These are phyloP conservation scores for Prunella himalayana DNA, from an alignment of 2,113 vertebrate genomes.

Conservation along the genomic window DNA sequence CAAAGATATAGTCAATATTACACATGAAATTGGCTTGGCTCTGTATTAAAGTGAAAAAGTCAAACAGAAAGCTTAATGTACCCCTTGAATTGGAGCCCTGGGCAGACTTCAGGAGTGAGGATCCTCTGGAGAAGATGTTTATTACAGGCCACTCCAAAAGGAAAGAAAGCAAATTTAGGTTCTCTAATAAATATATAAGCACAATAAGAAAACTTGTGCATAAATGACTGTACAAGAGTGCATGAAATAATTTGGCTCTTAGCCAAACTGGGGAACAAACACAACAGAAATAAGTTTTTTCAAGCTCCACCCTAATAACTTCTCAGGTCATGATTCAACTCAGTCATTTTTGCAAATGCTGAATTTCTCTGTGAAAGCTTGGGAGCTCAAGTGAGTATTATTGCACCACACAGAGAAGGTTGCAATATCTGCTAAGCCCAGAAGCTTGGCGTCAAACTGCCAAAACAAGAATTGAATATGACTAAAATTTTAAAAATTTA, in stretches of 20 bases:
- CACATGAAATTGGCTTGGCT: not conserved
- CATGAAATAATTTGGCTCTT: not conserved
- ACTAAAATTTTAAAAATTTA: not conserved
- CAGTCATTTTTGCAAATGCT: not conserved
- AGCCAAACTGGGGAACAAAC: not conserved
- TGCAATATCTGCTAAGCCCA: not conserved
- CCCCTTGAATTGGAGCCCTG: not conserved
- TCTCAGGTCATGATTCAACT: not conserved
- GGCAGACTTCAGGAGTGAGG: not conserved
- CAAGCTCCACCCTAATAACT: not conserved
- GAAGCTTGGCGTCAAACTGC: not conserved
- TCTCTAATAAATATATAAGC: not conserved
- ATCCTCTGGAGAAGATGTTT: not conserved
- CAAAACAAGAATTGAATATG: not conserved
- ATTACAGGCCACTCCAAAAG: not conserved
- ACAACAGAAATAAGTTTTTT: not conserved
- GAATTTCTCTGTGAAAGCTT: not conserved
- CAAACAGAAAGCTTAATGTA: not conserved
- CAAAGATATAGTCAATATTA: not conserved
- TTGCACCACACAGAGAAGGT: not conserved
- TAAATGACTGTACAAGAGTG: not conserved
- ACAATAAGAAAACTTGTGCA: not conserved
- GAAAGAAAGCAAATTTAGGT: not conserved
- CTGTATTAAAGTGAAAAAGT: not conserved
- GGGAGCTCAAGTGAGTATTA: not conserved